Percentiles rank a stretch among this genome's conserved stretches.
Conservation (phyloP, 2,888 invertebrate genomes). For the Dromius quadrimaculatus region DNA sequence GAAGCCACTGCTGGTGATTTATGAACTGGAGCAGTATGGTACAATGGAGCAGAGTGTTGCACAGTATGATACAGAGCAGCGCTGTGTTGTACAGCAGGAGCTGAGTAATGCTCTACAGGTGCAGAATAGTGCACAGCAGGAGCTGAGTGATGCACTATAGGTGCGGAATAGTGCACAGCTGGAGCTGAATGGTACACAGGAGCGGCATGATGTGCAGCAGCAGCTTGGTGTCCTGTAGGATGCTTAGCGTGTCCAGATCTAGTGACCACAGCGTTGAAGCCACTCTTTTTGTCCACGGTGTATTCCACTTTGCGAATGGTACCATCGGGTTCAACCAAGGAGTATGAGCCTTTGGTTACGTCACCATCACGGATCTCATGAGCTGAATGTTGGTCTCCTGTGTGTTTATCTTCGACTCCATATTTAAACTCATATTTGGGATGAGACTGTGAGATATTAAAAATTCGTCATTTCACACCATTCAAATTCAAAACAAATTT, state of each 20-base stretch:
- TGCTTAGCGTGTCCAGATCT: slow-evolving; percentile 19
- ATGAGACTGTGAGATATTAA: not conserved
- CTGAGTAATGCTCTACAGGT: too few relatives aligned
- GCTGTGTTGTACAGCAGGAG: not conserved
- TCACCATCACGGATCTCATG: slow-evolving; percentile 19
- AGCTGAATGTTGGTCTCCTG: not conserved
- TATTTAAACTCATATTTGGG: slow-evolving; percentile 26
- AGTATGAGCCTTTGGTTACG: slow-evolving; percentile 26
- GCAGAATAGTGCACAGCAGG: slow-evolving; percentile 3
- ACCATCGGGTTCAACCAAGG: slow-evolving; percentile 27
- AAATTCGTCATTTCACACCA: too few relatives aligned
- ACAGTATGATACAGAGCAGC: too few relatives aligned
- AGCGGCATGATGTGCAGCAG: not conserved
- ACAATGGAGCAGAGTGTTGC: too few relatives aligned
- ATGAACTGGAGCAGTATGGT: too few relatives aligned
- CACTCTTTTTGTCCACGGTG: slow-evolving; percentile 13
- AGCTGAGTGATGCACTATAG: too few relatives aligned
- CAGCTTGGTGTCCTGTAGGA: not conserved
- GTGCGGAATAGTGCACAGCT: too few relatives aligned
- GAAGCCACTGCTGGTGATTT: not conserved
- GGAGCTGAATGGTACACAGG: not conserved
- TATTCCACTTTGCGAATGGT: slow-evolving; percentile 24
- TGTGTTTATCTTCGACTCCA: slow-evolving; percentile 23
- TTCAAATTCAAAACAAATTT: too few relatives aligned
- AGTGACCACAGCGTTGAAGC: slow-evolving; percentile 32